Percentiles rank a stretch among this genome's conserved stretches.
Conservation (phyloP, 2,888 invertebrate species). For the Bembecia ichneumoniformis region DNA sequence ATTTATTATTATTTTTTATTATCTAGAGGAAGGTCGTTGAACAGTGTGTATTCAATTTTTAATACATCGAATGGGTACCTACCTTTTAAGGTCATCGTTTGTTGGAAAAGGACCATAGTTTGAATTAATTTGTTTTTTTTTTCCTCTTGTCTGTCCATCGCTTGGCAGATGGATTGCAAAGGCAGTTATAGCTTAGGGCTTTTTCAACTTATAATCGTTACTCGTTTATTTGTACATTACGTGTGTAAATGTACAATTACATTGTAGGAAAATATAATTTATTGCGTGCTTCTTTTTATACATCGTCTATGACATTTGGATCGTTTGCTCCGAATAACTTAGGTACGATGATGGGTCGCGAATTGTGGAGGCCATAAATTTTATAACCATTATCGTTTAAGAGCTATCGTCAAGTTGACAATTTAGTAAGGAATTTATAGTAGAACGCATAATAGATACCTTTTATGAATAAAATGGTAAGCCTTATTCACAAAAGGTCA, state of each 20-base stretch:
- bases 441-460: too few relatives aligned
- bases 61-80: constrained; percentile 51
- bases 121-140: constrained; percentile 37
- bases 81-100: constrained; percentile 53
- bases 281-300: not conserved
- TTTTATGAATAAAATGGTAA: too few relatives aligned
- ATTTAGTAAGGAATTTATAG: too few relatives aligned
- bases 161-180: constrained; percentile 35
- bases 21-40: constrained; percentile 50
- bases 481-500: too few relatives aligned
- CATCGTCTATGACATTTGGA: not conserved
- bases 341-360: not conserved
- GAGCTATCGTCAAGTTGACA: too few relatives aligned
- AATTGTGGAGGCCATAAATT: not conserved
- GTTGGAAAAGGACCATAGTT: constrained; percentile 32
- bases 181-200: not conserved
- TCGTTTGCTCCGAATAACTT: not conserved
- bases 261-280: not conserved
- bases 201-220: constrained; percentile 1
- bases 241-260: not conserved
- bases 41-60: constrained; percentile 61
- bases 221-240: not conserved
- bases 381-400: not conserved
- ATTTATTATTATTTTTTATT: constrained; percentile 34
- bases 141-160: constrained; percentile 30